A percentile compares a stretch with the other conserved stretches of the same genome.
Evolutionary conservation across 2,797 vertebrate species (phyloP).

Genomic region (Ara ararauna): DNA sequence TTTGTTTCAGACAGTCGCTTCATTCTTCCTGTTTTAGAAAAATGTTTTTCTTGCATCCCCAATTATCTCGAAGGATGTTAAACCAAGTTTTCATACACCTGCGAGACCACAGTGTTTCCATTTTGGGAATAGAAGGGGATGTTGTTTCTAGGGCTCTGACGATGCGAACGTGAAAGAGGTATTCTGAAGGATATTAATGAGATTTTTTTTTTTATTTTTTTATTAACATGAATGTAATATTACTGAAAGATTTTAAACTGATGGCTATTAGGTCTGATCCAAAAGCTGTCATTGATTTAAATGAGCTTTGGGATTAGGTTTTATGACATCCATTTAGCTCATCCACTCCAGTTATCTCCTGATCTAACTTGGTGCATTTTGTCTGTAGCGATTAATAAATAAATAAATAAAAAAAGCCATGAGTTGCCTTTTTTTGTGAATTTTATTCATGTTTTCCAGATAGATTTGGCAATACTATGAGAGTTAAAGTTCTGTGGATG

Average conservation of each 20-base stretch:
- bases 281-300: neutral
- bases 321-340: neutral
- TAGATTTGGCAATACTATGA: neutral
- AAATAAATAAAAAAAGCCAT: neutral
- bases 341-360: neutral
- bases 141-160: neutral
- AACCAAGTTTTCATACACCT: neutral
- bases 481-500: neutral
- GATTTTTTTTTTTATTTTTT: neutral
- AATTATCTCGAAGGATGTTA: neutral
- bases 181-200: neutral
- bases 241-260: neutral
- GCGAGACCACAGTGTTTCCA: neutral
- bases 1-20: neutral
- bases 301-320: neutral
- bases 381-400: neutral
- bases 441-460: neutral
- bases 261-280: neutral
- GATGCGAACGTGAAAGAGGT: neutral
- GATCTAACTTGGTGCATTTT: neutral
- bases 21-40: conserved; percentile 20
- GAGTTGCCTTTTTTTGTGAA: neutral
- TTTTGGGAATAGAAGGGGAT: neutral
- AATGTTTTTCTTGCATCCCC: neutral
- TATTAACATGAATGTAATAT: neutral